These are phyloP conservation scores for Glaucopsyche alexis DNA, from an alignment of 2,888 invertebrate species.

Conservation along the genomic window DNA sequence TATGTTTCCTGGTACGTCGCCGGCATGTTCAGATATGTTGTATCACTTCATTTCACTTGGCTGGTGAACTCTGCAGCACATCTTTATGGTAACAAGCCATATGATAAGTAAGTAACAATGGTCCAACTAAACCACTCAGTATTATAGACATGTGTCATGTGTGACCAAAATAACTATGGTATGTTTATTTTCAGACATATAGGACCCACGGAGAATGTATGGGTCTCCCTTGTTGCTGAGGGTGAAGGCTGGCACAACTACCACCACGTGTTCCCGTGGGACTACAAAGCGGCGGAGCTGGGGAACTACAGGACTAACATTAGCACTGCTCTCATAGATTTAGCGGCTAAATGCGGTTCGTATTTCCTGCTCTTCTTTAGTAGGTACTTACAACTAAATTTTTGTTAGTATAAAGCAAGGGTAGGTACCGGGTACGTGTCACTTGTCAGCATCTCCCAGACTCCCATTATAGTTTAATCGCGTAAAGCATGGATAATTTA, in stretches of 20 bases:
- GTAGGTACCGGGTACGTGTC: no score
- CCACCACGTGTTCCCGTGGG: constrained; percentile 93
- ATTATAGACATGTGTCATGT: no score
- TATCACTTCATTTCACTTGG: constrained; percentile 93
- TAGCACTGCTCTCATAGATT: constrained; percentile 82
- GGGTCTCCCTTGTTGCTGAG: constrained; percentile 83
- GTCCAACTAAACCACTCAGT: no score
- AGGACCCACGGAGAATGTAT: constrained; percentile 84
- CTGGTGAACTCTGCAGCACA: constrained; percentile 96
- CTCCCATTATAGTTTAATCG: no score
- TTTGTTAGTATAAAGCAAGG: no score
- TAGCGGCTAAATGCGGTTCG: constrained; percentile 85
- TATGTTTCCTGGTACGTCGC: constrained; percentile 88
- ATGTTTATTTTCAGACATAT: constrained; percentile 74
- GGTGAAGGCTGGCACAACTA: constrained; percentile 95
- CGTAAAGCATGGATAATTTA: no score
- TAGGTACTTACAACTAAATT: no score
- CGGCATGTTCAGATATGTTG: constrained; percentile 86
- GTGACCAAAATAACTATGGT: no score
- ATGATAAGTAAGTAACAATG: constrained; percentile 89
- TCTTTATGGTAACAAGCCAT: constrained; percentile 94
- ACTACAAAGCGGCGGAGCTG: constrained; percentile 87
- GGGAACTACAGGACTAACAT: constrained; percentile 83
- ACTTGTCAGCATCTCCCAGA: no score
- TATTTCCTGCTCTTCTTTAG: no score